phyloP scores from a whole-genome alignment of 2,113 vertebrate species.

The Ranitomeya imitator region DNA sequence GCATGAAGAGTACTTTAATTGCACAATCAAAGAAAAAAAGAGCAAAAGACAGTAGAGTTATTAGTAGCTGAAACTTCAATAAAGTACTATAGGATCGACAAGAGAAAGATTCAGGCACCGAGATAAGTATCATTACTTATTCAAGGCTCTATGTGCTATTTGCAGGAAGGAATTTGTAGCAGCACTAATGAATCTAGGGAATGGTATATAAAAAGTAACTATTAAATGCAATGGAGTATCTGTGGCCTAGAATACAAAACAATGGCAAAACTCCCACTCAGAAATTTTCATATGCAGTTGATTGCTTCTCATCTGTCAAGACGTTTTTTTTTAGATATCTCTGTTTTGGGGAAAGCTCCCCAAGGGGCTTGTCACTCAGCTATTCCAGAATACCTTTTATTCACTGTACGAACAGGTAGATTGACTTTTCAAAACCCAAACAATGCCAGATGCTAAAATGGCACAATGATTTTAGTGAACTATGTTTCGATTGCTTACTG shows the following conservation, averaged over 20 bases:
- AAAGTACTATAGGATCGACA: slow-evolving; percentile 2
- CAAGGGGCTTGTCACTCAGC: too few relatives aligned
- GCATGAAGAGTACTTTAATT: slow-evolving; percentile 26
- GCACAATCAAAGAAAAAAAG: slow-evolving; percentile 1
- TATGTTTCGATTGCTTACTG: too few relatives aligned
- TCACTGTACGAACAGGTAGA: neutral
- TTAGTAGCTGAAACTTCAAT: slow-evolving; percentile 34
- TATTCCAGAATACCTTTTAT: neutral
- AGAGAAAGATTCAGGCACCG: neutral
- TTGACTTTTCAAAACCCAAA: neutral
- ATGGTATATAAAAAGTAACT: slow-evolving; percentile 11
- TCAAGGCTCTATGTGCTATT: neutral
- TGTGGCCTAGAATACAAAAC: neutral
- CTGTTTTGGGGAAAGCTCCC: neutral
- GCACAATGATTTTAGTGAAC: too few relatives aligned
- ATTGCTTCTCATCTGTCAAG: neutral
- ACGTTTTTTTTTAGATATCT: neutral
- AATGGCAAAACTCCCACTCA: neutral
- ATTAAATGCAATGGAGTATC: neutral
- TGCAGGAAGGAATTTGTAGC: neutral
- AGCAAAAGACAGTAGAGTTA: neutral
- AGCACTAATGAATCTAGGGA: slow-evolving; percentile 24
- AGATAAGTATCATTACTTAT: slow-evolving; percentile 12
- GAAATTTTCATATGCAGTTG: neutral
- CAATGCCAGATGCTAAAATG: too few relatives aligned